Base-by-base conservation (phyloP, 2,888 invertebrate species). In the Trissolcus japonicus region DNA sequence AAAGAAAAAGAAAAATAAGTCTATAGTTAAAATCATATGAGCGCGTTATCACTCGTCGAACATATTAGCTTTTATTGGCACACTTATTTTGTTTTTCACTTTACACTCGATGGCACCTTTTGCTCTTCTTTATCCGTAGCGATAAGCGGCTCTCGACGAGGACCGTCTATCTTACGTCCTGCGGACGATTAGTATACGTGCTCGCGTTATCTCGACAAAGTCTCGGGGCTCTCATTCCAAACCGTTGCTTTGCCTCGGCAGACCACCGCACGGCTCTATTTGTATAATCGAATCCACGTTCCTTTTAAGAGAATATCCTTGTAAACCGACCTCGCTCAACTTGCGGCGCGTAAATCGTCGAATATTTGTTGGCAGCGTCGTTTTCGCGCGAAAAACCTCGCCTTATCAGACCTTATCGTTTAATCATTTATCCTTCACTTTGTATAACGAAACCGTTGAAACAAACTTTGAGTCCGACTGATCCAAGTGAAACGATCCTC, bases 241-340 rank as follows among this genome's bases (percentile, higher is more conserved):
- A 4, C 35, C 46, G 53, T 77, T 43, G 60, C 73, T 73, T 69
- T 73, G 65, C 56, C 78, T 48, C 60, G 41, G 50, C 41, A 60
- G 77, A 77, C 77, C 77, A 72, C 72, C 72, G 25, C 77, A 73
- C 82, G 86, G 85, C 88, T 89, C 88, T 88, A 88, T 88, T 88
- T 88, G 85, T 85, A 85, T 86, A 82, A 83, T 74, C 65, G 79
- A 67, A 78, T 74, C 79, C 80, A 79, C 79, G 82, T 83, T 81
- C 79, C 85, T 86, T 86, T 88, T 89, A 89, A 89, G 87, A 88
- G 88, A 88, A 87, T 88, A 88, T 87, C 85, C 88, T 85, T 88
- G 89, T 89, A 83, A 82, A 85, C 84, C 83, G 83, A 79, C 82
- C 84, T 82, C 81, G 78, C 81, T 83, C 83, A 83, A 80, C 83